Conservation (phyloP, 2,797 vertebrate species). For the Cephalopachus bancanus region DNA sequence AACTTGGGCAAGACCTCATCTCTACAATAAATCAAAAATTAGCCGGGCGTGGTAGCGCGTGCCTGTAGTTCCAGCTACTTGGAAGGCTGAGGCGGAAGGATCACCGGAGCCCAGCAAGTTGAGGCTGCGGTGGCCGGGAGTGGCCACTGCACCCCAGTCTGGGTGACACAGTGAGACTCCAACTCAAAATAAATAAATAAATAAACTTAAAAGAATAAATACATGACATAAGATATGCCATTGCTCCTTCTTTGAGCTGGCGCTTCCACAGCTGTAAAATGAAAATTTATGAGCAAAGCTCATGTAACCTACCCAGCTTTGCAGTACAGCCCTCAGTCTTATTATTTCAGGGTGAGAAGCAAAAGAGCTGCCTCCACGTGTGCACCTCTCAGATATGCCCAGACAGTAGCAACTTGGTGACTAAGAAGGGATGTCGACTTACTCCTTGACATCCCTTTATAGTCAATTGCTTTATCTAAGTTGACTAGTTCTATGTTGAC, state of each 20-base stretch:
- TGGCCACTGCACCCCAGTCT: too few relatives aligned
- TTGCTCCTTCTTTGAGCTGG: constrained; percentile 34
- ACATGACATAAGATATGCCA: constrained; percentile 8
- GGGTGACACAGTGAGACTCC: too few relatives aligned
- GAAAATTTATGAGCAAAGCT: background rate
- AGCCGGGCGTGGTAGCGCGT: too few relatives aligned
- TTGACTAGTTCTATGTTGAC: background rate
- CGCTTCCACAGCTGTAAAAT: constrained; percentile 53
- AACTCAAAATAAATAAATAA: background rate
- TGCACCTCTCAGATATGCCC: constrained; percentile 11
- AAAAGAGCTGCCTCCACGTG: background rate
- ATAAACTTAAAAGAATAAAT: constrained; percentile 56
- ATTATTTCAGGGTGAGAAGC: background rate
- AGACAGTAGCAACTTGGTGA: constrained; percentile 20
- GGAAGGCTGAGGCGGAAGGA: too few relatives aligned
- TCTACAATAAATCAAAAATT: too few relatives aligned
- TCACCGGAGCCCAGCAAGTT: too few relatives aligned
- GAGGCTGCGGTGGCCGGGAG: too few relatives aligned
- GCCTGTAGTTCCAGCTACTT: too few relatives aligned
- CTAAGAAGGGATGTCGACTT: constrained; percentile 5
- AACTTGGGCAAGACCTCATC: too few relatives aligned
- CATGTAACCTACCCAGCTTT: background rate
- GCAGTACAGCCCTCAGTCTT: background rate
- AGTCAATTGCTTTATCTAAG: background rate
- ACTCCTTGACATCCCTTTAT: constrained; percentile 20